Percentiles rank a stretch among this genome's conserved stretches.
Evolutionary conservation across 2,113 vertebrate species (phyloP).

Genomic region (Hippocampus guttulatus): DNA sequence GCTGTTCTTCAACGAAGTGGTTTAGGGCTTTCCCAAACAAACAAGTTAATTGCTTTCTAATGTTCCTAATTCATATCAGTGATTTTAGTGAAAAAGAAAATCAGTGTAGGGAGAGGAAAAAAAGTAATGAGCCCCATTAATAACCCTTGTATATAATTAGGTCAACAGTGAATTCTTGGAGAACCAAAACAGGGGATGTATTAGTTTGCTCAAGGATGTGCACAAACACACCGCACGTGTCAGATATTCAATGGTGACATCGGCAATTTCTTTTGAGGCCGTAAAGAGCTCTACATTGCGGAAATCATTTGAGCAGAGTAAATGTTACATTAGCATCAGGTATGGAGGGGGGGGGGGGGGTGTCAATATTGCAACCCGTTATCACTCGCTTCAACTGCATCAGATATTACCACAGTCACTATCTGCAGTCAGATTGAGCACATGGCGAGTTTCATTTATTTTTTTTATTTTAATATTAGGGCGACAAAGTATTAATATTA

Average conservation of each 20-base stretch:
- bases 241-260: slow-evolving; percentile 18
- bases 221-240: slow-evolving; percentile 6
- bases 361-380: not conserved
- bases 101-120: not conserved
- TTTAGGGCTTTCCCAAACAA: not conserved
- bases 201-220: not conserved
- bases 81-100: not conserved
- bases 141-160: slow-evolving; percentile 2
- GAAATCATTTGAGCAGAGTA: slow-evolving; percentile 8
- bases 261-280: slow-evolving; percentile 3
- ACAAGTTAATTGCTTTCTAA: slow-evolving; percentile 1
- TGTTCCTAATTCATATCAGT: not conserved
- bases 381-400: not conserved
- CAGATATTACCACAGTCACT: too few species aligned
- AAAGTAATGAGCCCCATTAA: not conserved
- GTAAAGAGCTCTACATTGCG: not conserved
- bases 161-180: not conserved
- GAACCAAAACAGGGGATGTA: not conserved
- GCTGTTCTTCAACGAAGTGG: not conserved
- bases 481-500: too few species aligned
- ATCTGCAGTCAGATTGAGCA: too few species aligned
- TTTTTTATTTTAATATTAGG: too few species aligned
- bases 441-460: too few species aligned
- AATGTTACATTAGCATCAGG: slow-evolving; percentile 7
- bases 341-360: not conserved